Evolutionary conservation across 35 echinoderm and acorn worm species (phyloP).

Genomic region (Ophiothrix spiculata): DNA sequence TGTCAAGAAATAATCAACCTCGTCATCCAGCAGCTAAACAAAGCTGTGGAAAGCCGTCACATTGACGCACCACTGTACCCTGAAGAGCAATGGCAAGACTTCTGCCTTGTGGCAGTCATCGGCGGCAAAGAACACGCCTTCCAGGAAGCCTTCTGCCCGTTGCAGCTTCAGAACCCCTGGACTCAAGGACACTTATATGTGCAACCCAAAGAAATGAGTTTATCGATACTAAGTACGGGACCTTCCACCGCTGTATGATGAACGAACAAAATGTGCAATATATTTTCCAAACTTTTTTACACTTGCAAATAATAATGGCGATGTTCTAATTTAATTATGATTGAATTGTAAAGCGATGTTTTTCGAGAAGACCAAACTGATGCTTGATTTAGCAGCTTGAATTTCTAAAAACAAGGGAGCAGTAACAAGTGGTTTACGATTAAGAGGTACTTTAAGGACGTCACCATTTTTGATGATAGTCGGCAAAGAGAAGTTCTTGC

Average conservation of each 20-base stretch:
- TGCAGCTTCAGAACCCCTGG: conserved; percentile 96
- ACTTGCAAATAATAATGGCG: too few relatives aligned
- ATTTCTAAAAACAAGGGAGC: too few relatives aligned
- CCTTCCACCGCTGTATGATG: conserved; percentile 77
- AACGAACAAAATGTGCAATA: too few relatives aligned
- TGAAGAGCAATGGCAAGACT: conserved; percentile 66
- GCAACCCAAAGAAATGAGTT: conserved; percentile 56
- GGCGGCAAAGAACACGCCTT: conserved; percentile 77
- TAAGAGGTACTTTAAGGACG: too few relatives aligned
- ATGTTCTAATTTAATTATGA: too few relatives aligned
- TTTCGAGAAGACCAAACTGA: too few relatives aligned
- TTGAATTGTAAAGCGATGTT: too few relatives aligned
- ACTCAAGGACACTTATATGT: conserved; percentile 92
- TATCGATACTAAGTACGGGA: conserved; percentile 37
- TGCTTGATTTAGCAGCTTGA: too few relatives aligned
- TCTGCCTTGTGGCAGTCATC: conserved; percentile 83
- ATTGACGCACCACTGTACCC: conserved; percentile 51
- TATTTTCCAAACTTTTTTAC: too few relatives aligned
- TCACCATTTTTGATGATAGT: too few relatives aligned
- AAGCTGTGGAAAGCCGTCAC: conserved; percentile 70
- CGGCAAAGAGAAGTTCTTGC: too few relatives aligned
- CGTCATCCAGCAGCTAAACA: conserved; percentile 95
- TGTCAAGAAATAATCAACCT: conserved; percentile 91
- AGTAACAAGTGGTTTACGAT: too few relatives aligned
- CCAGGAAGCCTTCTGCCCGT: conserved; percentile 70